Base-by-base conservation (phyloP, 92 coral and sea anemone species). In the Bergia sp. region DNA sequence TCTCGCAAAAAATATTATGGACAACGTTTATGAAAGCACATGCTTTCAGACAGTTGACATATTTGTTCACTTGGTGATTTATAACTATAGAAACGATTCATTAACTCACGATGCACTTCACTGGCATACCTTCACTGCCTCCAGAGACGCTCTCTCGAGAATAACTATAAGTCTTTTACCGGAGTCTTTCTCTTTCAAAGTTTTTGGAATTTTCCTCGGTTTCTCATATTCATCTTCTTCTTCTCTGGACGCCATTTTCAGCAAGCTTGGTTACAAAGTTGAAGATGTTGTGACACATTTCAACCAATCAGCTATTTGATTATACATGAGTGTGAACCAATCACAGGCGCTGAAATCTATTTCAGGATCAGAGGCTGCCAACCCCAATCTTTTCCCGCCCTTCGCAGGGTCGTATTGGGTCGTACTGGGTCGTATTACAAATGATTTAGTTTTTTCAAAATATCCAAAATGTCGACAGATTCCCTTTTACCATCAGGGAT, bases 91-190 rank as follows among this genome's bases (percentile, higher is more conserved):
- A 16, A 16, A 61, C 23, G 67, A 57, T 57, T 13, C 20, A 13
- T 18, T 3, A 61, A 61, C 69, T 2, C 41, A 41, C 20, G 45
- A 1, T 16, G 47, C 53, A 76, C 11, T 16, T 41, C 45, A 39
- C 23, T 38, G 47, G 15, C 91, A 16, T 53, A 95, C 99, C 96
- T 97, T 97, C 16, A 97, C 99, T 23, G 99, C 89, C 91, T 97
- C 99, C 76, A 97, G 89, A 6, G 99, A 97, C 39, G 99, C 98
- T 47, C 91, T 96, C 82, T 97, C 99, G 13, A 97, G 90, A 73
- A 97, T 88, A 49, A 97, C 94, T 41, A 97, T 94, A 82, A 97
- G 92, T 6, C 99, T 92, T 85, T 95, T 97, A 20, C 99, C 99
- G 75, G 97, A 86, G 71, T 97, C 97, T 88, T 96, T 97, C 87